phyloP scores from a whole-genome alignment of 2,113 vertebrate species.

The Engystomops pustulosus region DNA sequence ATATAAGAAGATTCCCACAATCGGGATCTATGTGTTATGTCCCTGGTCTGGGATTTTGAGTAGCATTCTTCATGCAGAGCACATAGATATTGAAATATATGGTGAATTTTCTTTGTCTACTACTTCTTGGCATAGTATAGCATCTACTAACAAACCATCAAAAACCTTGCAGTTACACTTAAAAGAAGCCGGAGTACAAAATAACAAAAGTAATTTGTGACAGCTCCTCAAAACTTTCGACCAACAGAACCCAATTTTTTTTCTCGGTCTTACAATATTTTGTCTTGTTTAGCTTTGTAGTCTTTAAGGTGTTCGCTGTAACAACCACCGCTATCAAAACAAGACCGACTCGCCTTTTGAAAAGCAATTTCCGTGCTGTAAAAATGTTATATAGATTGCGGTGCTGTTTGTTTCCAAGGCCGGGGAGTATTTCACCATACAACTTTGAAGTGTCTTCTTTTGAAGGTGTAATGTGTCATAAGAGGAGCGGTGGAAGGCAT shows the following conservation, averaged over 20 bases:
- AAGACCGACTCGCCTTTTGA: background rate
- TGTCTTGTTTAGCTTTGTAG: constrained; percentile 16
- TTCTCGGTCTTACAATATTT: constrained; percentile 19
- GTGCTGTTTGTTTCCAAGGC: constrained; percentile 14
- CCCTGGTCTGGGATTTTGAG: background rate
- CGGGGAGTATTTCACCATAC: background rate
- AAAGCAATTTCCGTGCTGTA: constrained; percentile 28
- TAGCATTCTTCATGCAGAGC: background rate
- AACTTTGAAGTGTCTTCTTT: constrained; percentile 31
- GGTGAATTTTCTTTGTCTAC: background rate
- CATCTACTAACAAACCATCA: background rate
- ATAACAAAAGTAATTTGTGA: constrained; percentile 21
- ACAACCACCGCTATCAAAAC: constrained; percentile 12
- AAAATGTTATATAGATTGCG: constrained; percentile 5
- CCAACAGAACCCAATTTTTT: background rate
- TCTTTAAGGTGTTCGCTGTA: constrained; percentile 2
- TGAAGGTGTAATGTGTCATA: constrained; percentile 41
- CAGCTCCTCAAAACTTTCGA: background rate
- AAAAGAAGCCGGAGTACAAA: background rate
- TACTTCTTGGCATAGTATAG: no score
- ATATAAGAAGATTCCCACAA: no score
- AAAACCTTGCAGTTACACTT: background rate
- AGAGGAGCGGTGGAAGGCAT: background rate
- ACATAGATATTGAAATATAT: background rate
- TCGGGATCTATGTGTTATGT: no score